Conservation (phyloP, 2,888 invertebrate species). For the Hypercompe scribonia region DNA sequence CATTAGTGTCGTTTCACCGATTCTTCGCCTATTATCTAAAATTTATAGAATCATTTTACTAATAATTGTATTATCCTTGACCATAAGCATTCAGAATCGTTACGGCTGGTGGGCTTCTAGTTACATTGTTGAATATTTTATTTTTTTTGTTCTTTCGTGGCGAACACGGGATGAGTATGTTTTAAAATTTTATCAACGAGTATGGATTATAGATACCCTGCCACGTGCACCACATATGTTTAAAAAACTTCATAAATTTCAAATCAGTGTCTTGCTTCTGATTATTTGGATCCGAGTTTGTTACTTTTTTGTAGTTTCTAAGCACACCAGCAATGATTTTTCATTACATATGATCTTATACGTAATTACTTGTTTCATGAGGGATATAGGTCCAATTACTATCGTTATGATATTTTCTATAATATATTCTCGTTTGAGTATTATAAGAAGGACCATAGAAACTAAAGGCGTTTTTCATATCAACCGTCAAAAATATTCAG, state of each 20-base stretch:
- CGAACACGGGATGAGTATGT: constrained; percentile 8
- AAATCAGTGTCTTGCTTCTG: neutral
- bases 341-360: neutral
- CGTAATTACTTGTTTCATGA: neutral
- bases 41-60: neutral
- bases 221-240: neutral
- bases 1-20: neutral
- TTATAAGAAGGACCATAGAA: constrained; percentile 6
- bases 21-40: neutral
- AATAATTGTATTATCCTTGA: neutral
- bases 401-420: neutral
- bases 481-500: neutral
- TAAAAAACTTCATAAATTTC: neutral
- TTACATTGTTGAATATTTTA: neutral
- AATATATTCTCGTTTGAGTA: neutral
- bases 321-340: neutral
- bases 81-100: neutral
- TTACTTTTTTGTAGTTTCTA: neutral
- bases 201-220: constrained; percentile 8
- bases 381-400: constrained; percentile 1
- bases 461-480: neutral
- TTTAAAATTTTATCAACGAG: neutral
- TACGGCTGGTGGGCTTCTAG: neutral
- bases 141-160: constrained; percentile 3
- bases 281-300: neutral